Percentiles rank a stretch among this genome's conserved stretches.
Evolutionary conservation across 2,888 invertebrate genomes (phyloP).

Genomic region (Nemoura dubitans): DNA sequence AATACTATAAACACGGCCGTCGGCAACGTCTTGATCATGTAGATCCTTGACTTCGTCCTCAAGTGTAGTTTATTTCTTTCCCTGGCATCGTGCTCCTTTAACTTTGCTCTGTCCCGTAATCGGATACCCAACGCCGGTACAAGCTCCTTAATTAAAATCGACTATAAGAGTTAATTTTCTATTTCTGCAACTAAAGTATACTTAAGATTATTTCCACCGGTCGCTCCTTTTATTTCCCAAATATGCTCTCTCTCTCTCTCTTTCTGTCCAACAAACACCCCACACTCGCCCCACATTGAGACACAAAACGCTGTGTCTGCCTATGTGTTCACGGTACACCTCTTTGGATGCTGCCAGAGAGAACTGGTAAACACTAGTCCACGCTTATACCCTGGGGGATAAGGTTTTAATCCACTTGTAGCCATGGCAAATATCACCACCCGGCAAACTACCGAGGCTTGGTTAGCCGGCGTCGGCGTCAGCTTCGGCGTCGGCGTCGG

Average conservation of each 20-base stretch:
- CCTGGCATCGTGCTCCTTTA: not conserved
- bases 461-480: not conserved
- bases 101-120: not conserved
- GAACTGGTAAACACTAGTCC: not conserved
- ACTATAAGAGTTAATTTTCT: not conserved
- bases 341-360: not conserved
- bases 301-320: too few relatives aligned
- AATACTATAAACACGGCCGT: too few relatives aligned
- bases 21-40: too few relatives aligned
- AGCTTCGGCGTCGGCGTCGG: not conserved
- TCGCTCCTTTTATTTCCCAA: not conserved
- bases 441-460: not conserved
- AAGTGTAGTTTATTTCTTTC: not conserved
- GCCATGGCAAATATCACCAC: not conserved
- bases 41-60: not conserved
- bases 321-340: too few relatives aligned
- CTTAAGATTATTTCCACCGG: not conserved
- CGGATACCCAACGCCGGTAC: not conserved
- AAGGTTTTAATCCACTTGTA: constrained; percentile 12
- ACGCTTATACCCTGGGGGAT: not conserved
- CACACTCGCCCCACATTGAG: too few relatives aligned
- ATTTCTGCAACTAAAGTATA: not conserved
- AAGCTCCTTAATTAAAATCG: not conserved
- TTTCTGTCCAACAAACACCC: not conserved
- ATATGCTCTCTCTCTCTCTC: too few relatives aligned